Evolutionary conservation across 1,140 invertebrate genomes (phyloP), one percentile per base, ranked within the genome.

Genomic region (Bicyclus anynana): DNA sequence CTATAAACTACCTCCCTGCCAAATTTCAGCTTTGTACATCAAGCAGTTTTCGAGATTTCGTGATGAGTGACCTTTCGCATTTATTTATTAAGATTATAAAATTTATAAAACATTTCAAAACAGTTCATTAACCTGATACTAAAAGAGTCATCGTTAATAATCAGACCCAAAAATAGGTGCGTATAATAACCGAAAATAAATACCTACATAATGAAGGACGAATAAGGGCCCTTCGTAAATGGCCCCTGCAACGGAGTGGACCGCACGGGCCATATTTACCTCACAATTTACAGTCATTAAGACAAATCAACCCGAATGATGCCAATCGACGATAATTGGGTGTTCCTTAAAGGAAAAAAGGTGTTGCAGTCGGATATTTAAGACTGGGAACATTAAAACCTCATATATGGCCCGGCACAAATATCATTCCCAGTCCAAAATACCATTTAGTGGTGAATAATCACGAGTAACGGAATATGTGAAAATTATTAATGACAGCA

Each of bases 231-330:
- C 13, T 16, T 17, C 37, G 12, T 40, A 40, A 40, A 40, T 10
- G 13, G 37, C 37, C 37, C 16, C 16, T 40, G 13, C 37, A 17
- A 16, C 40, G 10, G 3, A 20, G 18, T 51, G 62, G 67, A 71
- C 65, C 61, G 67, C 74, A 74, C 77, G 69, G 58, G 59, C 53
- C 62, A 59, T 48, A 65, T 71, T 78, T 75, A 76, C 69, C 52
- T 71, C 56, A 65, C 70, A 77, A 86, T 86, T 83, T 83, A 67
- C 62, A 66, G 60, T 77, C 78, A 84, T 86, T 82, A 81, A 68
- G 65, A 71, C 67, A 74, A 84, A 77, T 78, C 74, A 72, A 70
- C 59, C 61, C 46, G 59, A 74, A 73, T 59, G 70, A 76, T 65
- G 67, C 68, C 78, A 77, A 85, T 84, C 72, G 71, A 67, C 62